Base-by-base conservation (phyloP, 2,113 vertebrate species). In the Tichodroma muraria region DNA sequence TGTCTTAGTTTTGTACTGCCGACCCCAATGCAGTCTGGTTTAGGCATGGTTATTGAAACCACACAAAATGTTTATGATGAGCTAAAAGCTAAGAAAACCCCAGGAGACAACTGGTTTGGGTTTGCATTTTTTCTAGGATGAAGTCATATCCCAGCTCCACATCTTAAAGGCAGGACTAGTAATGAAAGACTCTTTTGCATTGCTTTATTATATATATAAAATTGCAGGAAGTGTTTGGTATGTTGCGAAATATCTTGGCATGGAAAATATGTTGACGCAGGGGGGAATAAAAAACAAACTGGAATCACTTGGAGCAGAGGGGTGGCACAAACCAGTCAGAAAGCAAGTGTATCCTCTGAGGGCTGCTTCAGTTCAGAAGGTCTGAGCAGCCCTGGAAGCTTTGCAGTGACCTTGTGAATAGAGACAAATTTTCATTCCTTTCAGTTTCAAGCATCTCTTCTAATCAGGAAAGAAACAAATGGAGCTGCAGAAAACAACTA, bases 1-100 rank as follows among this genome's bases (percentile, higher is more conserved):
- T 60, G 54, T 80, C 87, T 91, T 28, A 27, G 14, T 56, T 82
- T 85, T 50, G 37, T 35, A 10, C 68, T 72, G 72, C 57, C 94
- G 95, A 65, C 79, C 87, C 30, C 50, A 49, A 13, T 25, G 45
- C 10, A 76, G 31, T 53, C 75, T 89, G 70, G 42, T 83, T 80
- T 49, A 71, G 75, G 75, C 60, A 89, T 10, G 3, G 63, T 90
- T 87, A 72, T 59, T 72, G 90, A 85, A 95, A 82, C 65, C 78
- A 56, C 56, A 54, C 60, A 45, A 61, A 87, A 85, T 77, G 66
- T 85, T 95, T 93, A 38, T 64, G 44, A 73, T 77, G 72, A 89
- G 47, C 57, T 76, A 73, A 89, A 93, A 93, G 40, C 47, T 56
- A 52, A 53, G 89, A 76, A 89, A 92, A 60, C 10, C 73, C 68